A percentile compares a stretch with the other conserved stretches of the same genome.
Evolutionary conservation across 2,888 invertebrate genomes (phyloP).

Genomic region (Drosophila parthenogenetica): DNA sequence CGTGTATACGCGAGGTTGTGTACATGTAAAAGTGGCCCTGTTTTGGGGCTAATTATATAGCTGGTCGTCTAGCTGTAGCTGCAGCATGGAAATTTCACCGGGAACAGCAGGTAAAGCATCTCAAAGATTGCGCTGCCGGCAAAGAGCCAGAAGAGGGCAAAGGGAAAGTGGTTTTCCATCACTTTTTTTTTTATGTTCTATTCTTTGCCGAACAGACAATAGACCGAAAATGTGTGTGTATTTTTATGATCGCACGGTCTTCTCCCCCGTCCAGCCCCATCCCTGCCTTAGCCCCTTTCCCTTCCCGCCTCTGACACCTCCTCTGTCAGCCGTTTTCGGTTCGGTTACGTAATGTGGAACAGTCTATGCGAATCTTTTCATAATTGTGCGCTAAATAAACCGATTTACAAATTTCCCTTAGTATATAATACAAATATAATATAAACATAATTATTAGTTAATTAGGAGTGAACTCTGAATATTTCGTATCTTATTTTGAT

Average conservation of each 20-base stretch:
- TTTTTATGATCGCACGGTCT: constrained; percentile 61
- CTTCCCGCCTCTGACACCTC: background rate
- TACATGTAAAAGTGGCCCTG: constrained; percentile 65
- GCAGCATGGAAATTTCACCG: constrained; percentile 69
- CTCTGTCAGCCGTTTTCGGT: constrained; percentile 40
- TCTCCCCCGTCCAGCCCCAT: background rate
- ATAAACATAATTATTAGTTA: constrained; percentile 38
- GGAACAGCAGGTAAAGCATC: constrained; percentile 61
- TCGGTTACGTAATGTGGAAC: constrained; percentile 71
- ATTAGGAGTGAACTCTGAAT: constrained; percentile 33
- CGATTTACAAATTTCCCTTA: constrained; percentile 12
- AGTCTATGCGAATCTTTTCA: constrained; percentile 55
- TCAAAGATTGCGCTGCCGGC: background rate
- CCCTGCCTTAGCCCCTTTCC: background rate
- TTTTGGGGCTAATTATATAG: constrained; percentile 74
- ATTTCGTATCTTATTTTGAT: constrained; percentile 23
- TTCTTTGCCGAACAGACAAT: constrained; percentile 48
- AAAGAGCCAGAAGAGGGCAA: background rate
- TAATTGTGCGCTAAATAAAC: constrained; percentile 56
- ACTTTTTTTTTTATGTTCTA: constrained; percentile 13
- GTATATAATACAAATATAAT: constrained; percentile 11
- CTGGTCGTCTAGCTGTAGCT: constrained; percentile 60
- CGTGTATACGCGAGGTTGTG: constrained; percentile 30
- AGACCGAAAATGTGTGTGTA: constrained; percentile 60
- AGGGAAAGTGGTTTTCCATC: constrained; percentile 49